Evolutionary conservation across 1,140 invertebrate genomes (phyloP).

Genomic region (Parasteatoda tepidariorum): DNA sequence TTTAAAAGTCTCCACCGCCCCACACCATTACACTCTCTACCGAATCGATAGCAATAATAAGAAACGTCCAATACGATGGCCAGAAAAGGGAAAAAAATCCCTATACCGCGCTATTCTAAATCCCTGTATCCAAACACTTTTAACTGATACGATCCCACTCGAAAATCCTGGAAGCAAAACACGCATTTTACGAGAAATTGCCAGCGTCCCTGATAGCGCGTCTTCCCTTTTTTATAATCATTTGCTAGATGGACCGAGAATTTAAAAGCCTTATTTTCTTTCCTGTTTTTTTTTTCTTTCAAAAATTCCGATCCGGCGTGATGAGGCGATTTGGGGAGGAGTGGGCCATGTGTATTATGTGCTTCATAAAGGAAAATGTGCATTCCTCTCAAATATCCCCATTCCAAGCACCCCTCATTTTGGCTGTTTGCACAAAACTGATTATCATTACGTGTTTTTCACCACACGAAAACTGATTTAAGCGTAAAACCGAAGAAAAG

Average conservation of each 20-base stretch:
- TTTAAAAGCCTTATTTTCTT: conserved; percentile 56
- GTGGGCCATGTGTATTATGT: conserved; percentile 38
- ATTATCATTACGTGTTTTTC: no score
- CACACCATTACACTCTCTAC: neutral
- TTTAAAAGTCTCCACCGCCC: neutral
- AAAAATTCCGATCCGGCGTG: conserved; percentile 26
- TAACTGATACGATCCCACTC: conserved; percentile 52
- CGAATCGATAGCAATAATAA: conserved; percentile 58
- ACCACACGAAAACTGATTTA: no score
- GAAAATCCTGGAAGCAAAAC: conserved; percentile 52
- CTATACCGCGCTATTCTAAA: conserved; percentile 40
- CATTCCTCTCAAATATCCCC: neutral
- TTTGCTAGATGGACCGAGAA: conserved; percentile 58
- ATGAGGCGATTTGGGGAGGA: conserved; percentile 44
- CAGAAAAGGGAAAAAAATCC: conserved; percentile 34
- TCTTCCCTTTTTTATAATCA: conserved; percentile 45
- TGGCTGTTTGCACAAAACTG: no score
- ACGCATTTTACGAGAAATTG: conserved; percentile 57
- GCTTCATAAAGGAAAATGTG: neutral
- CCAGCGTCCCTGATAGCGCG: conserved; percentile 39
- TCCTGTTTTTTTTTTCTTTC: conserved; percentile 16
- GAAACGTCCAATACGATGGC: conserved; percentile 51
- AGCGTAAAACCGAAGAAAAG: no score
- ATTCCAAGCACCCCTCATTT: no score
- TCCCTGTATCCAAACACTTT: conserved; percentile 59